Evolutionary conservation across 2,113 vertebrate genomes (phyloP).

Genomic region (Natator depressus): DNA sequence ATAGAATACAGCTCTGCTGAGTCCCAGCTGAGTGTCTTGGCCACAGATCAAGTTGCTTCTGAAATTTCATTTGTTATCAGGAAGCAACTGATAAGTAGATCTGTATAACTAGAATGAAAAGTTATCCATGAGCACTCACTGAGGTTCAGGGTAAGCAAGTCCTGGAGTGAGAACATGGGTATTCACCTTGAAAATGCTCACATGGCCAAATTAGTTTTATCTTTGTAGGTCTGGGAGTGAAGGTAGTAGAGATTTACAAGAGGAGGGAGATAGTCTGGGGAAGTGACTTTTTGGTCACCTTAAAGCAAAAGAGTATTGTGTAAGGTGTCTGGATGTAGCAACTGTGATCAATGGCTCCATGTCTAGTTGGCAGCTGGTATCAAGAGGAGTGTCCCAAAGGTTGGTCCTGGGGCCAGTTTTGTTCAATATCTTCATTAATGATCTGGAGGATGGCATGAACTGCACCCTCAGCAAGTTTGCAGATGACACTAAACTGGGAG

Average conservation of each 20-base stretch:
- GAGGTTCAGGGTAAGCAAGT: not conserved
- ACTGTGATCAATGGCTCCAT: too few species aligned
- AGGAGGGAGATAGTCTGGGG: not conserved
- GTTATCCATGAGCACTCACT: not conserved
- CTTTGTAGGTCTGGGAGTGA: not conserved
- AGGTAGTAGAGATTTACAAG: not conserved
- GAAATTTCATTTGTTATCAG: not conserved
- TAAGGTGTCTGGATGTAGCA: not conserved
- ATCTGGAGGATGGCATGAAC: too few species aligned
- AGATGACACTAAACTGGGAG: too few species aligned
- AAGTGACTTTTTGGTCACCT: not conserved
- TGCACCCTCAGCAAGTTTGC: too few species aligned
- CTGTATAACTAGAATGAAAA: not conserved
- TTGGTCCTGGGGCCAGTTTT: too few species aligned
- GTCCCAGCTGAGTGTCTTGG: not conserved
- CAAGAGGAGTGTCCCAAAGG: too few species aligned
- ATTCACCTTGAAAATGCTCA: not conserved
- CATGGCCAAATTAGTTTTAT: not conserved
- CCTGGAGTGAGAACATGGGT: not conserved
- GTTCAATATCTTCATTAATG: too few species aligned
- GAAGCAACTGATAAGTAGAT: not conserved
- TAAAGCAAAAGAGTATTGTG: not conserved
- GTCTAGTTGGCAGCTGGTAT: too few species aligned
- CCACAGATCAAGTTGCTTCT: not conserved
- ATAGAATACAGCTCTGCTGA: not conserved